Evolutionary conservation across 2,113 vertebrate species (phyloP).

Genomic region (Sterrhoptilus dennistouni): DNA sequence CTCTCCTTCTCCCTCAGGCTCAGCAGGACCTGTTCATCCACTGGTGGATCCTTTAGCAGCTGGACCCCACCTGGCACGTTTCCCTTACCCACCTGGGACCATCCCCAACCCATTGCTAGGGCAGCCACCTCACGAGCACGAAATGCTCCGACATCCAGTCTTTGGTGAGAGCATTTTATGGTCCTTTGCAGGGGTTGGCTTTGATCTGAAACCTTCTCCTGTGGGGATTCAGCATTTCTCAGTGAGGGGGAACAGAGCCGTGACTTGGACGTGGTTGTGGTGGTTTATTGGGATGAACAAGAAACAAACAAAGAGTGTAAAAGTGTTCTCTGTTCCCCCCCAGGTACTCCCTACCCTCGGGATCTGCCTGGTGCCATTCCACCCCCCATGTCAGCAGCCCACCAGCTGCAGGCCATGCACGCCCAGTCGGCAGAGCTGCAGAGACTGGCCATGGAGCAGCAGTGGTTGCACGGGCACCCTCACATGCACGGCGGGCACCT

Average conservation of each 20-base stretch:
- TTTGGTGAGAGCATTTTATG: constrained; percentile 81
- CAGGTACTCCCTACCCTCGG: constrained; percentile 91
- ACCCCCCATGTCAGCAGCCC: constrained; percentile 95
- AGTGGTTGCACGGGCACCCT: constrained; percentile 95
- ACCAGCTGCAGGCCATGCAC: constrained; percentile 98
- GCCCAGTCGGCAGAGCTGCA: constrained; percentile 97
- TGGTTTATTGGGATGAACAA: background rate
- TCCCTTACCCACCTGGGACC: constrained; percentile 93
- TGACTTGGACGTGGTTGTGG: background rate
- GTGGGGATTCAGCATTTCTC: background rate
- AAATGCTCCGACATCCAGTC: constrained; percentile 97
- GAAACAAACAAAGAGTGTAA: background rate
- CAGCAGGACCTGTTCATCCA: constrained; percentile 89
- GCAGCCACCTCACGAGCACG: constrained; percentile 94
- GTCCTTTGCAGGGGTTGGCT: background rate
- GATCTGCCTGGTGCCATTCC: constrained; percentile 90
- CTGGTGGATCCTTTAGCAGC: constrained; percentile 87
- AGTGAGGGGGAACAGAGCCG: background rate
- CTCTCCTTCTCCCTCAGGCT: constrained; percentile 73
- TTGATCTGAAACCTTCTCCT: background rate
- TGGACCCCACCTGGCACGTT: constrained; percentile 93
- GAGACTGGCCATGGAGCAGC: constrained; percentile 96
- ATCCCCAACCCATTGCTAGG: constrained; percentile 93
- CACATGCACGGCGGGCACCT: constrained; percentile 96
- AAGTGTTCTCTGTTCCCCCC: background rate